Base-by-base conservation (phyloP, 2,888 invertebrate genomes). In the Nezara viridula region DNA sequence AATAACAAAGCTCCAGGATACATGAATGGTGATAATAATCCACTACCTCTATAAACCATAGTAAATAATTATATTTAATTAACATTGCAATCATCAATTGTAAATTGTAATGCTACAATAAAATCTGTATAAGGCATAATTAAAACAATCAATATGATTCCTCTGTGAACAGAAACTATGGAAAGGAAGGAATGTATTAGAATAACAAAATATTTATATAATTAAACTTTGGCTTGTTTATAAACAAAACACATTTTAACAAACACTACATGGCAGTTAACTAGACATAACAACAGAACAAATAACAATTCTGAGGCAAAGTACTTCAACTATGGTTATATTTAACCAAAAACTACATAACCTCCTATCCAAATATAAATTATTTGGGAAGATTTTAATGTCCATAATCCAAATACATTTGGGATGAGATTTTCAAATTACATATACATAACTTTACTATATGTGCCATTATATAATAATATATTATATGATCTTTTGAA, bases 271-370 rank as follows among this genome's bases (percentile, higher is more conserved):
- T 47, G 81, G 81, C 44, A 81, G 81, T 81, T n/a, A 81, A 81
- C 81, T 81, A 81, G 81, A 47, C 81, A 81, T 81, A 81, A 81
- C 81, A 81, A 81, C 81, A 81, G 81, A 81, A 81, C 81, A 81
- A 81, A 47, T 44, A 81, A 81, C 81, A 81, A 81, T 81, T 24
- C 40, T 81, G 81, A 40, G 81, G 81, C n/a, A n/a, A 81, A 81
- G 44, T 81, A 44, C 4, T 81, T 81, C 44, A 81, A 81, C 81
- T 81, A 81, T 81, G 44, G 44, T 81, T 81, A 44, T 81, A 81
- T 21, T 81, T 81, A 81, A 81, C 81, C 81, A 40, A 81, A 81
- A 47, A 81, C 81, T 81, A 81, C 81, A 44, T 44, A 81, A 81
- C 40, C 81, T 81, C 37, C 66, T 73, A 81, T 47, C 81, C 81